Evolutionary conservation across 2,113 vertebrate genomes (phyloP).

Genomic region (Marmota flaviventris): DNA sequence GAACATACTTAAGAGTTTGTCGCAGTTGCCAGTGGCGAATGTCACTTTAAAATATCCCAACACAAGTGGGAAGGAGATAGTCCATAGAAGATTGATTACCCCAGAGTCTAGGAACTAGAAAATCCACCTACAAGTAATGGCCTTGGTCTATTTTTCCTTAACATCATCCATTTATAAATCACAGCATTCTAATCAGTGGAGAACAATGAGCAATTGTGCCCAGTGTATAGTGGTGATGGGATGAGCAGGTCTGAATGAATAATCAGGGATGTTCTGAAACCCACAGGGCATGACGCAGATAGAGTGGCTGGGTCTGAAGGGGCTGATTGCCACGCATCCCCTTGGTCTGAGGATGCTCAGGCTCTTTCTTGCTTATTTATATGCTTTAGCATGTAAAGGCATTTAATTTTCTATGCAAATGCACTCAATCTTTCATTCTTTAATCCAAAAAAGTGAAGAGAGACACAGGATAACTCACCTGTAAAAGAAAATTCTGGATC

Average conservation of each 20-base stretch:
- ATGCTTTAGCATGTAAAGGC: neutral
- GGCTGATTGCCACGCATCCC: neutral
- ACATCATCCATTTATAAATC: constrained; percentile 69
- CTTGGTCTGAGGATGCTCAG: neutral
- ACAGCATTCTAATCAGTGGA: constrained; percentile 73
- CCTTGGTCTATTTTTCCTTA: constrained; percentile 72
- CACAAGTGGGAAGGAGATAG: neutral
- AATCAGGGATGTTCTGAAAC: constrained; percentile 64
- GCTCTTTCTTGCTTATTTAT: neutral
- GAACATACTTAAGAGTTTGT: neutral
- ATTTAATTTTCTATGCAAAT: neutral
- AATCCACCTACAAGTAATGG: constrained; percentile 55
- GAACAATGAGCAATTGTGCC: constrained; percentile 63
- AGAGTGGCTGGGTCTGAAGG: neutral
- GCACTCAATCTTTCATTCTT: neutral
- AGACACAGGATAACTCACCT: neutral
- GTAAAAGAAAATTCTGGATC: neutral
- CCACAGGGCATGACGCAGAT: constrained; percentile 61
- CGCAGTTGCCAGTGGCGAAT: neutral
- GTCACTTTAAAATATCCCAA: neutral
- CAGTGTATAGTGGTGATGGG: constrained; percentile 4
- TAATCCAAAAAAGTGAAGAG: neutral
- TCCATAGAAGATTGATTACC: constrained; percentile 61
- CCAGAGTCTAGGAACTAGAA: constrained; percentile 58
- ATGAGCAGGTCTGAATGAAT: constrained; percentile 66